Conservation (phyloP, 1,140 invertebrate species). For the Bombus difficillimus region DNA sequence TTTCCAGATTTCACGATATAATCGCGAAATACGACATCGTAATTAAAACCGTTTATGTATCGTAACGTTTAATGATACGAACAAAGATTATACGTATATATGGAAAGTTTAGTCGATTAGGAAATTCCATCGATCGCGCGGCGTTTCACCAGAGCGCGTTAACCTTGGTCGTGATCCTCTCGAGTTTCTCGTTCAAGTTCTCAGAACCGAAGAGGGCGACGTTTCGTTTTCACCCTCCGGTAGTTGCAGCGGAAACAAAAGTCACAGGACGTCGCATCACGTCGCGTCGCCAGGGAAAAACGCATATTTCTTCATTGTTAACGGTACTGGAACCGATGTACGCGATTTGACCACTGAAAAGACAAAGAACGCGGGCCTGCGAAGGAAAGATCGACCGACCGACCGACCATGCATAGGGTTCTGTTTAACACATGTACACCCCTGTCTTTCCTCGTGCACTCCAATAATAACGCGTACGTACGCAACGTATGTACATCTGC, state of each 20-base stretch:
- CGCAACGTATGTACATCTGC: constrained; percentile 68
- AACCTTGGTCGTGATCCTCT: neutral
- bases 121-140: neutral
- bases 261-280: neutral
- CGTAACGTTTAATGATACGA: neutral
- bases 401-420: constrained; percentile 37
- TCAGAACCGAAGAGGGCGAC: neutral
- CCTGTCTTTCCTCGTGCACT: constrained; percentile 51
- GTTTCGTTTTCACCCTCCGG: neutral
- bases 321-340: constrained; percentile 12
- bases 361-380: constrained; percentile 56
- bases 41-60: neutral
- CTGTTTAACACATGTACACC: constrained; percentile 57
- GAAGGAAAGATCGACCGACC: constrained; percentile 61
- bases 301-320: neutral
- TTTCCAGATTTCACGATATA: neutral
- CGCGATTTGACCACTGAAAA: neutral
- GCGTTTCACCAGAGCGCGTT: neutral
- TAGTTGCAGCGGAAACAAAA: neutral
- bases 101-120: neutral
- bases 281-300: neutral
- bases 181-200: neutral
- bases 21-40: too few species aligned
- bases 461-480: constrained; percentile 69
- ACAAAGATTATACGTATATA: neutral